A percentile compares a stretch with the other conserved stretches of the same genome.
phyloP scores from a whole-genome alignment of 2,113 vertebrate genomes.

The Eurystomus gularis region DNA sequence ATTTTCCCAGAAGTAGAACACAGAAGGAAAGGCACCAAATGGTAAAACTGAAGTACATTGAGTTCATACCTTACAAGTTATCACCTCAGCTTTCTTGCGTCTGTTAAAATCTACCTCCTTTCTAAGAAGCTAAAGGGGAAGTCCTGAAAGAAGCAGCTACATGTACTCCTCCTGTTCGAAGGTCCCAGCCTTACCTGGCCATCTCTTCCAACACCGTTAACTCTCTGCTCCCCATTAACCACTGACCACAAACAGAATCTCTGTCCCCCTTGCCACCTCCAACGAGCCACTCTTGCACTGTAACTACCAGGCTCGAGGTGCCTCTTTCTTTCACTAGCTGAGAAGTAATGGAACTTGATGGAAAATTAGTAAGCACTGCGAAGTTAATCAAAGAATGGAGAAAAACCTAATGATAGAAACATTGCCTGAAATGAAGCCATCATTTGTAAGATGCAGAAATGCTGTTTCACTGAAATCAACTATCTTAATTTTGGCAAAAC shows the following conservation, averaged over 20 bases:
- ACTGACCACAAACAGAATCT: accelerated
- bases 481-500: not conserved
- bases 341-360: not conserved
- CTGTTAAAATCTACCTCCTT: not conserved
- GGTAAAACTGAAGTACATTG: not conserved
- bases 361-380: not conserved
- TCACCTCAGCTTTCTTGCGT: not conserved
- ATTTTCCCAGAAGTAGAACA: not conserved
- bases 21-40: not conserved
- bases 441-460: not conserved
- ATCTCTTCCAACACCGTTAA: not conserved
- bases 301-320: not conserved
- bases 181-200: not conserved
- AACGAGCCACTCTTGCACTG: not conserved
- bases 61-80: not conserved
- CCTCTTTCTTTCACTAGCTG: not conserved
- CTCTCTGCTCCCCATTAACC: not conserved
- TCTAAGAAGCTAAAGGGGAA: not conserved
- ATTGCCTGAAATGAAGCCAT: not conserved
- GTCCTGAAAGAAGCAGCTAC: not conserved
- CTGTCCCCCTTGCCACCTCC: not conserved
- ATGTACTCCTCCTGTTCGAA: not conserved
- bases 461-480: not conserved
- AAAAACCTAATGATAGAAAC: not conserved
- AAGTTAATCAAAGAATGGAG: not conserved